Percentiles rank a stretch among this genome's conserved stretches.
phyloP scores from a whole-genome alignment of 2,888 invertebrate species.

The Amiota communis region DNA sequence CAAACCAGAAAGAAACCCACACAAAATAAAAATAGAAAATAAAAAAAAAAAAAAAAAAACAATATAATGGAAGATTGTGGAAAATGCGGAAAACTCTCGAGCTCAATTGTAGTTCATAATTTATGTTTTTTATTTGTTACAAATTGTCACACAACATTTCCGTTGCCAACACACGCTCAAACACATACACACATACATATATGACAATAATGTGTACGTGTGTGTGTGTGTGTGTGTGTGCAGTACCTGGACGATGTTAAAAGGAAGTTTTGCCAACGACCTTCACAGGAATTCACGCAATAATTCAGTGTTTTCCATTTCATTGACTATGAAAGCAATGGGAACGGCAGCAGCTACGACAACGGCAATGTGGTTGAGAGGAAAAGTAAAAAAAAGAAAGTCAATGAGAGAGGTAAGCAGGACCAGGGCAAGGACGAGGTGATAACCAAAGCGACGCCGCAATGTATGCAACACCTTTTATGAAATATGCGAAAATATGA shows the following conservation, averaged over 20 bases:
- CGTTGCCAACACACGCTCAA: constrained; percentile 12
- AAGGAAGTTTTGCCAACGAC: constrained; percentile 14
- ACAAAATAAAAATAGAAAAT: neutral
- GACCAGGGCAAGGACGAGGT: neutral
- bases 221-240: neutral
- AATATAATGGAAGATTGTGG: neutral
- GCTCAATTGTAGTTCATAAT: constrained; percentile 27
- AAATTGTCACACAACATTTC: constrained; percentile 29
- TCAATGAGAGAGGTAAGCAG: neutral
- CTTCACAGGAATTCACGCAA: constrained; percentile 26
- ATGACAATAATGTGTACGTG: neutral
- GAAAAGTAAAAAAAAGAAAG: neutral
- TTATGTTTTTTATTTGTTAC: constrained; percentile 26
- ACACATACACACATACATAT: neutral
- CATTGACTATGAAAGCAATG: constrained; percentile 23
- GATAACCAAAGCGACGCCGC: constrained; percentile 8
- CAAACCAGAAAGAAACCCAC: too few relatives aligned
- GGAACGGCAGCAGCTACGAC: neutral
- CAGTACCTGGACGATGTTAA: constrained; percentile 13
- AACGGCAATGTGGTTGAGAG: neutral
- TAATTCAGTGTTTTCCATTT: constrained; percentile 31
- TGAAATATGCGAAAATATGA: constrained; percentile 19
- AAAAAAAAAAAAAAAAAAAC: neutral
- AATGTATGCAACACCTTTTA: constrained; percentile 28
- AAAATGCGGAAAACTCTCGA: neutral